Evolutionary conservation across 1,140 invertebrate species (phyloP).

Genomic region (Pantala flavescens): DNA sequence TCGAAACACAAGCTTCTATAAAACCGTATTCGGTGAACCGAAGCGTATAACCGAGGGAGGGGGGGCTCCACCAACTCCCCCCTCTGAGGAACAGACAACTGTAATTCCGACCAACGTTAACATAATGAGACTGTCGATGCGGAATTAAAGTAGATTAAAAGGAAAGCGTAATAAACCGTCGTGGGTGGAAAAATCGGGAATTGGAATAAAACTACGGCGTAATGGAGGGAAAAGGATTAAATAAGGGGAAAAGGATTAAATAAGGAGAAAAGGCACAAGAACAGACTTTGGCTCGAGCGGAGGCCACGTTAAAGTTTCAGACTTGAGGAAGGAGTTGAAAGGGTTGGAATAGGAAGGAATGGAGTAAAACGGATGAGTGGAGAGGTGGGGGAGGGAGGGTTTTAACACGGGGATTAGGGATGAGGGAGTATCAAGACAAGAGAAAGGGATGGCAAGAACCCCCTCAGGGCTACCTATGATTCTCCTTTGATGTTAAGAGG

Average conservation of each 20-base stretch:
- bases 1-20: too few species aligned
- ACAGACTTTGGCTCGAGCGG: background rate
- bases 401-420: background rate
- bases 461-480: background rate
- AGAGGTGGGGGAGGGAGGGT: background rate
- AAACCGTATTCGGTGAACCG: too few species aligned
- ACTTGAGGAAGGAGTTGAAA: background rate
- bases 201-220: too few species aligned
- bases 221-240: background rate
- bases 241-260: background rate
- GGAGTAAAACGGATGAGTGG: background rate
- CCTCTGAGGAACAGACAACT: background rate
- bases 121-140: background rate
- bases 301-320: background rate
- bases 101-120: background rate
- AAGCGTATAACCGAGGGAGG: too few species aligned
- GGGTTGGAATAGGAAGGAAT: background rate
- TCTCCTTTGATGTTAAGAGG: slow-evolving; percentile 5
- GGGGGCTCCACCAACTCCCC: background rate
- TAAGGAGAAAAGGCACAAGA: background rate
- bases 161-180: background rate
- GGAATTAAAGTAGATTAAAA: slow-evolving; percentile 4
- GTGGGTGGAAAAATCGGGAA: background rate
- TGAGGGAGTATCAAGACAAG: background rate
- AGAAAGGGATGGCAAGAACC: background rate